phyloP scores from a whole-genome alignment of 2,113 vertebrate species.

The Cyanoderma ruficeps region DNA sequence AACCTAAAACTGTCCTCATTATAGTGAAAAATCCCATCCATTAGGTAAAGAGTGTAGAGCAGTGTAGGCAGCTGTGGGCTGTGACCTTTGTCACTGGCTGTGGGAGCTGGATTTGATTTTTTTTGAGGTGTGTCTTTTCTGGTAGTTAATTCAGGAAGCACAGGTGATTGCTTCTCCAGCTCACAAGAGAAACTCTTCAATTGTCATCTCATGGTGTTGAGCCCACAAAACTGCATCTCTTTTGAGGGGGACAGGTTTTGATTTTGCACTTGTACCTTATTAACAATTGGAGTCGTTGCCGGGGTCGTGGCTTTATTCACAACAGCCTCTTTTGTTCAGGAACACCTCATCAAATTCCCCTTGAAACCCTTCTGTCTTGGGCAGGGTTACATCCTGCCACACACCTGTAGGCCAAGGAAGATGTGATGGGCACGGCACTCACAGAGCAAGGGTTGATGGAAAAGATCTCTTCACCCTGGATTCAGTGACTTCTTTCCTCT shows the following conservation, averaged over 20 bases:
- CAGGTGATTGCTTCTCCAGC: not conserved
- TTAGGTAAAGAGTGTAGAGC: fast-evolving
- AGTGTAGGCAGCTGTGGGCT: not conserved
- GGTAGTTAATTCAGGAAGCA: not conserved
- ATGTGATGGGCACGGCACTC: fast-evolving
- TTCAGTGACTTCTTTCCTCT: not conserved
- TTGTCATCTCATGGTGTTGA: not conserved
- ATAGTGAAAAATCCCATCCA: not conserved
- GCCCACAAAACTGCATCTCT: not conserved
- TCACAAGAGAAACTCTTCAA: not conserved
- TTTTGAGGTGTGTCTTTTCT: not conserved
- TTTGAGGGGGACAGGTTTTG: not conserved
- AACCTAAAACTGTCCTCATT: not conserved
- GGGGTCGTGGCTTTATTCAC: not conserved
- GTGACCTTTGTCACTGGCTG: not conserved
- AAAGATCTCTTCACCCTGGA: not conserved
- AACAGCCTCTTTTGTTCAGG: not conserved
- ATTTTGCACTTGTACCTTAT: not conserved
- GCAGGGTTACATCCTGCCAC: not conserved
- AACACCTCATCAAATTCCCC: not conserved
- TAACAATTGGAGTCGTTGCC: not conserved
- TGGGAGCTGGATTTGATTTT: not conserved
- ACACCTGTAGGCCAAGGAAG: not conserved
- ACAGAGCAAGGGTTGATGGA: not conserved
- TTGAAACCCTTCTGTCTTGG: not conserved